Conservation (phyloP, 2,113 vertebrate genomes). For the Poicephalus meyeri region DNA sequence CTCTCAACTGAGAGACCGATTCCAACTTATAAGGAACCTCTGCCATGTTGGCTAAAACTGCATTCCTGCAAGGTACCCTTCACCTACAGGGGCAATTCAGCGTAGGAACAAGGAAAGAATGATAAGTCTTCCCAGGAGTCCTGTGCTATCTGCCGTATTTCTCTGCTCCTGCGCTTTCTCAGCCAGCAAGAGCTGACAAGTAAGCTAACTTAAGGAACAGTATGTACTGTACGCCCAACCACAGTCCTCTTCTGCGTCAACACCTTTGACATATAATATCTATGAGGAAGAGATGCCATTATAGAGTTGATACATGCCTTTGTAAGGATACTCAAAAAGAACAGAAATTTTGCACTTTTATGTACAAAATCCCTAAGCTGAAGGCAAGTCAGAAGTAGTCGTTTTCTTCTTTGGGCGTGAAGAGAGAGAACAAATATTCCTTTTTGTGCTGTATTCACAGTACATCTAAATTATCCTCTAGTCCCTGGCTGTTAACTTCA, state of each 20-base stretch:
- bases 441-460: not conserved
- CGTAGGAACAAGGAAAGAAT: not conserved
- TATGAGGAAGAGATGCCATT: not conserved
- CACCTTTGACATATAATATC: not conserved
- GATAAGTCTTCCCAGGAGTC: not conserved
- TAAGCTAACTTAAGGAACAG: not conserved
- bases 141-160: not conserved
- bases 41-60: not conserved
- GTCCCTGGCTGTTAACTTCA: not conserved
- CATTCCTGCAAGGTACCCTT: not conserved
- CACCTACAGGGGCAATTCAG: not conserved
- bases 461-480: not conserved
- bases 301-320: not conserved
- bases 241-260: not conserved
- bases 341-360: not conserved
- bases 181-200: not conserved
- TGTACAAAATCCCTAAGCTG: not conserved
- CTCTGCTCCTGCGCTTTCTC: not conserved
- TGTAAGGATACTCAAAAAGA: not conserved
- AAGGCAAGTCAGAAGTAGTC: not conserved
- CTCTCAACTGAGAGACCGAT: not conserved
- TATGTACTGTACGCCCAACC: not conserved
- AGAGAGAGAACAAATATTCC: not conserved
- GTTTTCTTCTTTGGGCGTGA: not conserved
- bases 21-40: not conserved